Percentiles rank a stretch among this genome's conserved stretches.
Conservation (phyloP, 2,888 invertebrate species). For the Drosophila niveifrons region DNA sequence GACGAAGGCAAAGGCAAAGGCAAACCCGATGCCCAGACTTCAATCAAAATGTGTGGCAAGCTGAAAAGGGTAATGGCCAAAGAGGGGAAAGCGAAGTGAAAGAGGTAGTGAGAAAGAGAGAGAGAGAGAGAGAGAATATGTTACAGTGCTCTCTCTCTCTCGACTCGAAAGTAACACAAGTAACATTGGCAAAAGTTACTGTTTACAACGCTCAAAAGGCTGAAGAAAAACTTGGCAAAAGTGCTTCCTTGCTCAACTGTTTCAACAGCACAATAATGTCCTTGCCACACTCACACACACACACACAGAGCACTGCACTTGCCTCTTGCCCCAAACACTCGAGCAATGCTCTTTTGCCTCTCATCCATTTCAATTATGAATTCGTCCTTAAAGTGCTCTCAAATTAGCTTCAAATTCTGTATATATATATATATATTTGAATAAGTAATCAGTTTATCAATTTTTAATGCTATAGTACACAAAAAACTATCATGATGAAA, state of each 20-base stretch:
- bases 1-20: background rate
- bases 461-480: slow-evolving; percentile 1
- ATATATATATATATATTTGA: slow-evolving; percentile 10
- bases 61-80: background rate
- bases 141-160: background rate
- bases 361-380: slow-evolving; percentile 34
- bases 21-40: slow-evolving; percentile 14
- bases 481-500: background rate
- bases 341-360: background rate
- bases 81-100: background rate
- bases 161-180: background rate
- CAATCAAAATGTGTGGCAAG: slow-evolving; percentile 33
- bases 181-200: slow-evolving; percentile 18
- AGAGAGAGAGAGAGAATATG: background rate
- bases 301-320: background rate
- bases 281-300: slow-evolving; percentile 3
- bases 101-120: background rate
- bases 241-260: slow-evolving; percentile 7
- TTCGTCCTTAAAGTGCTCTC: slow-evolving; percentile 24
- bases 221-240: slow-evolving; percentile 14
- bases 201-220: slow-evolving; percentile 15
- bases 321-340: background rate
- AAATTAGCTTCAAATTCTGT: slow-evolving; percentile 14
- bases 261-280: slow-evolving; percentile 5
- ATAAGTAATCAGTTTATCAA: slow-evolving; percentile 16